Percentiles rank a stretch among this genome's conserved stretches.
Conservation (phyloP, 2,888 invertebrate species). For the Cybosia mesomella region DNA sequence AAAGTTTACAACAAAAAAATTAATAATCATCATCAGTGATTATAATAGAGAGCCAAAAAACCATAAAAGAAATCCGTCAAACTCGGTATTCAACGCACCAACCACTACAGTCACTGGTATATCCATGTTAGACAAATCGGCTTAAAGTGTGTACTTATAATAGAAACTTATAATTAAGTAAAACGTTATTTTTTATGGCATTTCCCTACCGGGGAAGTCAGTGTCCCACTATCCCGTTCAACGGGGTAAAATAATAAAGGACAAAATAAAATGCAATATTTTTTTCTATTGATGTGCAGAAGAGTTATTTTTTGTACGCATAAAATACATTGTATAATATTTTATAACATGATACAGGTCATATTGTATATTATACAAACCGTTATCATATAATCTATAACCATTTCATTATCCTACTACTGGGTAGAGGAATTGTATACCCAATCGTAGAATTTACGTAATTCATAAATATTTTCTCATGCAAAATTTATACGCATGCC, state of each 20-base stretch:
- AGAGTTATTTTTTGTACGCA: constrained; percentile 11
- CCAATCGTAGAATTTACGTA: neutral
- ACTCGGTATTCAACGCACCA: constrained; percentile 24
- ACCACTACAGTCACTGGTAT: constrained; percentile 45
- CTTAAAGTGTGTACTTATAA: constrained; percentile 48
- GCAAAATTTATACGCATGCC: constrained; percentile 31
- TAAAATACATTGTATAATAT: neutral
- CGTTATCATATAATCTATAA: neutral
- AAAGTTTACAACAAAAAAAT: neutral
- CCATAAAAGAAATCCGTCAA: neutral
- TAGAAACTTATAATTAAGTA: constrained; percentile 46
- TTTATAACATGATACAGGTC: neutral
- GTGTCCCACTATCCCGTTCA: constrained; percentile 64
- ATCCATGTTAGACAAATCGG: constrained; percentile 37
- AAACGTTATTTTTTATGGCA: constrained; percentile 53
- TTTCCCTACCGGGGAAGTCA: constrained; percentile 53
- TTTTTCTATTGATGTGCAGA: constrained; percentile 10
- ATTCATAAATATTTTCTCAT: constrained; percentile 17
- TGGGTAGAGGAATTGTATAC: neutral
- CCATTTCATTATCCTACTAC: neutral
- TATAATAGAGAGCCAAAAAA: constrained; percentile 32
- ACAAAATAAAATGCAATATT: constrained; percentile 45
- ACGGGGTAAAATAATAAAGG: constrained; percentile 55
- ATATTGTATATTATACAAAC: constrained; percentile 7
- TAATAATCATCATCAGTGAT: neutral